phyloP scores from a whole-genome alignment of 2,797 vertebrate genomes.

The Acridotheres tristis region DNA sequence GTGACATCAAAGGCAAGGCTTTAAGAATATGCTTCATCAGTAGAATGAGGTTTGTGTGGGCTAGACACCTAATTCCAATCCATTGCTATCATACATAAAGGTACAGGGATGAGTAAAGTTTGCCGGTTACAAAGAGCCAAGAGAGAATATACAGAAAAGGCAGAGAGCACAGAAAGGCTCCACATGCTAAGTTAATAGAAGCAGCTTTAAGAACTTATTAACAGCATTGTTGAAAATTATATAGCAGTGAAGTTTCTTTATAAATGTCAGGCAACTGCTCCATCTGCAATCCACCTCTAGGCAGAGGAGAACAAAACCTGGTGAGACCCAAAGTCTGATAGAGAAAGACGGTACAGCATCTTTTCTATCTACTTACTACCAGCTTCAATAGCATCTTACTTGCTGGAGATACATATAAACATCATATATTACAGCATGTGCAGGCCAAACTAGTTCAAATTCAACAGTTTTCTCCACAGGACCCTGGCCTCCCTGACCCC shows the following conservation, averaged over 20 bases:
- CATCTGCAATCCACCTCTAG: not conserved
- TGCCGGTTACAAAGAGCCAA: not conserved
- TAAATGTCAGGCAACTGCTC: not conserved
- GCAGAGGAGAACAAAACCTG: not conserved
- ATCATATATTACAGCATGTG: not conserved
- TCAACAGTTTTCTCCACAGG: not conserved
- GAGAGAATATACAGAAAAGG: not conserved
- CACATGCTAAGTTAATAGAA: not conserved
- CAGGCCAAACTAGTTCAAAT: not conserved
- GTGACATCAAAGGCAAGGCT: constrained; percentile 2
- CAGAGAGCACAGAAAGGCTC: not conserved
- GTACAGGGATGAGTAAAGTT: not conserved
- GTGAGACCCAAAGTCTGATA: not conserved
- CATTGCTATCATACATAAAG: not conserved
- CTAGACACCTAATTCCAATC: not conserved
- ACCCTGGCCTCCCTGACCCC: not conserved
- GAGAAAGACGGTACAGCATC: not conserved
- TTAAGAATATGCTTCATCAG: not conserved
- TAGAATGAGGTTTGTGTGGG: not conserved
- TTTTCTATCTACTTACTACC: not conserved
- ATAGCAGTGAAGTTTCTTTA: not conserved
- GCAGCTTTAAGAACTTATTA: not conserved
- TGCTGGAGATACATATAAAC: not conserved
- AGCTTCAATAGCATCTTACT: not conserved
- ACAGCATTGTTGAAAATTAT: not conserved